phyloP scores from a whole-genome alignment of 2,888 invertebrate species.

The Nomada lathburiana region DNA sequence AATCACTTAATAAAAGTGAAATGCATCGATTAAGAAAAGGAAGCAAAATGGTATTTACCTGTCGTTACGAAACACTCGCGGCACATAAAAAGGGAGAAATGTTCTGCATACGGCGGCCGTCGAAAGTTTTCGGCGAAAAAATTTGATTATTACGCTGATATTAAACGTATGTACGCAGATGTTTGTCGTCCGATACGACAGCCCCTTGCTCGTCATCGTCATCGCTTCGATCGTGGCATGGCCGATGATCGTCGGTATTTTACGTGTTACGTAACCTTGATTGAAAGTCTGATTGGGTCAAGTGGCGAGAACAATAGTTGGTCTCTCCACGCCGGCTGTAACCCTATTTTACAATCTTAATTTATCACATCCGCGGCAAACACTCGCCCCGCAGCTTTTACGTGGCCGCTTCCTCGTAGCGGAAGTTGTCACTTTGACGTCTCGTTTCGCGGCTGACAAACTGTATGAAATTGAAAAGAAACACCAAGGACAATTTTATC shows the following conservation, averaged over 20 bases:
- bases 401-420: slow-evolving; percentile 47
- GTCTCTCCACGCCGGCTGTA: slow-evolving; percentile 68
- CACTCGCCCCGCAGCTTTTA: slow-evolving; percentile 50
- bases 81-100: no score
- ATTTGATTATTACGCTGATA: no score
- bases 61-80: no score
- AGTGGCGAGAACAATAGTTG: slow-evolving; percentile 82
- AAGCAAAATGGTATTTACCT: no score
- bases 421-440: slow-evolving; percentile 63
- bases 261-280: slow-evolving; percentile 77
- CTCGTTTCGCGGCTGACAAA: slow-evolving; percentile 42
- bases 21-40: no score
- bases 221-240: neutral
- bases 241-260: slow-evolving; percentile 63
- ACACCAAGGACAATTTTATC: slow-evolving; percentile 53
- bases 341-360: slow-evolving; percentile 78
- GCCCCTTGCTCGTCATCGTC: no score
- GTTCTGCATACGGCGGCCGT: no score
- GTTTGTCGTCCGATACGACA: no score
- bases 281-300: slow-evolving; percentile 80
- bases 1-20: no score
- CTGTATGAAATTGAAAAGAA: slow-evolving; percentile 41
- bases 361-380: slow-evolving; percentile 76
- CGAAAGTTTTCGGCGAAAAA: no score
- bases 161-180: no score